Conservation (phyloP, 1,140 invertebrate genomes). For the Centruroides vittatus region DNA sequence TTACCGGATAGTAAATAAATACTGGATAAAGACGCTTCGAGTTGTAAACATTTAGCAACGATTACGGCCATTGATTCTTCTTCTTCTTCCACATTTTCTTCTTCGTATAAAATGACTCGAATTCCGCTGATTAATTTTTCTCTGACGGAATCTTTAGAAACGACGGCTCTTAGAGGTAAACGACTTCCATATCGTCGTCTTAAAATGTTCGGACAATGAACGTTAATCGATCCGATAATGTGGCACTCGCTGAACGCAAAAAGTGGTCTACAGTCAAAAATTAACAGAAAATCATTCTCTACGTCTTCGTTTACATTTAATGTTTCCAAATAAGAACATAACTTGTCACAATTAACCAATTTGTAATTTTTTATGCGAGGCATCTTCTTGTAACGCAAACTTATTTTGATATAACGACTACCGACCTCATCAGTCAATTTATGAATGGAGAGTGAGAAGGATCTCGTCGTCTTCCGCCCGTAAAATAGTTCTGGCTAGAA, state of each 20-base stretch:
- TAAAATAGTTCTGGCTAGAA: too few species aligned
- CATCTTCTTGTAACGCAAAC: too few species aligned
- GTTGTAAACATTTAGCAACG: slow-evolving; percentile 26
- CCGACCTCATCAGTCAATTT: too few species aligned
- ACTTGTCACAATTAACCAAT: too few species aligned
- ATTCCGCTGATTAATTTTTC: slow-evolving; percentile 20
- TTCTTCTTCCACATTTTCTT: slow-evolving; percentile 20
- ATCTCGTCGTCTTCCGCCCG: too few species aligned
- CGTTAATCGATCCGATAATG: slow-evolving; percentile 26
- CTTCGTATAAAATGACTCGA: slow-evolving; percentile 27
- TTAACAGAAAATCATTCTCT: too few species aligned
- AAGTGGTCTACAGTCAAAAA: slow-evolving; percentile 29
- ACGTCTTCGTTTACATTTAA: too few species aligned
- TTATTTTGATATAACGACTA: too few species aligned
- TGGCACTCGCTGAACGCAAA: slow-evolving; percentile 27
- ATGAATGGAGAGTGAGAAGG: too few species aligned
- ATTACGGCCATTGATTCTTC: slow-evolving; percentile 22
- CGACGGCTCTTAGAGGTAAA: slow-evolving; percentile 27
- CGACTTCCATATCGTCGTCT: slow-evolving; percentile 28
- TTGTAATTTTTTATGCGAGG: too few species aligned
- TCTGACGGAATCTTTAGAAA: slow-evolving; percentile 22
- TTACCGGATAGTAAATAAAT: slow-evolving; percentile 23
- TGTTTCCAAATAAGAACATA: too few species aligned
- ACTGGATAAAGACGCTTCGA: slow-evolving; percentile 21
- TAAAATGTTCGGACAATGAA: slow-evolving; percentile 30